A percentile compares a stretch with the other conserved stretches of the same genome.
Conservation (phyloP, 2,113 vertebrate species). For the Saccopteryx leptura region DNA sequence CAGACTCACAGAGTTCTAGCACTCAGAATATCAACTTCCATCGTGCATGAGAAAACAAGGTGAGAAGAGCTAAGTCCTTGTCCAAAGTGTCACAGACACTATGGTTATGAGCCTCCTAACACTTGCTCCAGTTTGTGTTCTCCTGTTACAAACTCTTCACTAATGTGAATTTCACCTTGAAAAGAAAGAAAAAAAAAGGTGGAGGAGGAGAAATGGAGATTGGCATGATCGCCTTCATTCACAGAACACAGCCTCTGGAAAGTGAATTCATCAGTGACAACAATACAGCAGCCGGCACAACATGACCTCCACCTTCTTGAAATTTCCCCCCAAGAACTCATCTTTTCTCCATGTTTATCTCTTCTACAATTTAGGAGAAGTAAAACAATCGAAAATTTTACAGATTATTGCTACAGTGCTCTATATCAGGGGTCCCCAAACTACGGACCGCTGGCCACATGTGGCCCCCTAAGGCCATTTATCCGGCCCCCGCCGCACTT, state of each 20-base stretch:
- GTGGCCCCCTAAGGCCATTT: no score
- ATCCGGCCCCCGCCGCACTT: no score
- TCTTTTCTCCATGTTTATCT: background rate
- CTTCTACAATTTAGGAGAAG: background rate
- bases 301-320: background rate
- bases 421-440: no score
- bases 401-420: background rate
- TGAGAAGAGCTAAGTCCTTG: background rate
- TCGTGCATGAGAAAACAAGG: background rate
- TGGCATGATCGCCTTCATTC: background rate
- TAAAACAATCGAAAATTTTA: background rate
- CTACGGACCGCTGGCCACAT: no score
- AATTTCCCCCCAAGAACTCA: background rate
- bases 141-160: background rate
- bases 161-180: background rate
- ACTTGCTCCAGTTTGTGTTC: background rate
- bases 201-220: background rate
- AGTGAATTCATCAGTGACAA: background rate
- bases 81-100: background rate
- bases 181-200: background rate
- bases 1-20: background rate
- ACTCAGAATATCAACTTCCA: background rate
- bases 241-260: background rate
- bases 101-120: background rate
- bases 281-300: background rate